These are phyloP conservation scores for Peromyscus attwateri DNA, from an alignment of 2,797 vertebrate species.

Conservation along the genomic window DNA sequence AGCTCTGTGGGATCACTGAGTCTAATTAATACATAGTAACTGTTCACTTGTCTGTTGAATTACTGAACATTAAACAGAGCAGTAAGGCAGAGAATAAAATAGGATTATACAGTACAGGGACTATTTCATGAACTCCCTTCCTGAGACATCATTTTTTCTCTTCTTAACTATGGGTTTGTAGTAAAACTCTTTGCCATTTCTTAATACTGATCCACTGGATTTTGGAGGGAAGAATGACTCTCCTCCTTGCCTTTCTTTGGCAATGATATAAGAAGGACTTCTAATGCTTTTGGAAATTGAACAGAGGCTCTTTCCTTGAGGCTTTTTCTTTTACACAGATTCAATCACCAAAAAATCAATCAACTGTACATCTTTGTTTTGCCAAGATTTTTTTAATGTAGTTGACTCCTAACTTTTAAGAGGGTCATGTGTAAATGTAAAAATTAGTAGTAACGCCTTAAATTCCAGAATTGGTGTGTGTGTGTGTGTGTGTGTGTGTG, in stretches of 20 bases:
- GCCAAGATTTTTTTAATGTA: not conserved
- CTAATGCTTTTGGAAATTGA: conserved; percentile 34
- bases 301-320: conserved; percentile 12
- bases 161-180: not conserved
- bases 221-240: not conserved
- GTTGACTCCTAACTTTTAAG: not conserved
- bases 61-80: conserved; percentile 44
- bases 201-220: not conserved
- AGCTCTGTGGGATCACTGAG: not conserved
- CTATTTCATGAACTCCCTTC: conserved; percentile 5
- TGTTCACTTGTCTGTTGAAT: conserved; percentile 28
- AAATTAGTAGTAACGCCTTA: conserved; percentile 1
- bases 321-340: conserved; percentile 27
- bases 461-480: not conserved
- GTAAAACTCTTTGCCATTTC: not conserved
- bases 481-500: not conserved
- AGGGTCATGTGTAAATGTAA: conserved; percentile 5
- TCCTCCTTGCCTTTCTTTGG: not conserved
- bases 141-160: not conserved
- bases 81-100: conserved; percentile 30
- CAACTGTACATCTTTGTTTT: conserved; percentile 37
- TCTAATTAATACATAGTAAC: not conserved
- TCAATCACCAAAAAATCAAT: conserved; percentile 57
- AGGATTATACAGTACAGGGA: not conserved
- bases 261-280: not conserved